Evolutionary conservation across 2,797 vertebrate species (phyloP).

Genomic region (Sylvia borin): DNA sequence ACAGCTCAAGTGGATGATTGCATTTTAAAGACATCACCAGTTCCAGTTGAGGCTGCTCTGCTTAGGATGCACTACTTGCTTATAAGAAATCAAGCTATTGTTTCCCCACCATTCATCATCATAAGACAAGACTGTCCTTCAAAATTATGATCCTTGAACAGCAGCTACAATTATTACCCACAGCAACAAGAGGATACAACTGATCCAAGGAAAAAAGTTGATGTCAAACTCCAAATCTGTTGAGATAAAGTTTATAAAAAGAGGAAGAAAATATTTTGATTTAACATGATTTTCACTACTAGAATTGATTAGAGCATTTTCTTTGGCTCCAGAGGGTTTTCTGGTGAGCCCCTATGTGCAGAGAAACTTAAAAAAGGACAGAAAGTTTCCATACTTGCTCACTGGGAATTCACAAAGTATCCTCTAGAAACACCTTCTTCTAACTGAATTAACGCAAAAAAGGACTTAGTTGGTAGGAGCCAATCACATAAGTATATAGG

Average conservation of each 20-base stretch:
- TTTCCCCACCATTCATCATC: not conserved
- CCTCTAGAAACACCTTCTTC: not conserved
- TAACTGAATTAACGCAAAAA: not conserved
- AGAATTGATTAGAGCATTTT: not conserved
- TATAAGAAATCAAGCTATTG: not conserved
- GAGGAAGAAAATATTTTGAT: not conserved
- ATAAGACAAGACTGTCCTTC: not conserved
- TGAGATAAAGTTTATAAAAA: not conserved
- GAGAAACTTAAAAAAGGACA: not conserved
- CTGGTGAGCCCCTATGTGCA: not conserved
- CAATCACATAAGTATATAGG: not conserved
- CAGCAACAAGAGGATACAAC: not conserved
- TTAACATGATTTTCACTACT: not conserved
- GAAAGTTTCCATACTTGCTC: not conserved
- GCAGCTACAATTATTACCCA: not conserved
- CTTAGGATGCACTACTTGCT: not conserved
- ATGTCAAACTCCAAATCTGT: not conserved
- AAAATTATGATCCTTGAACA: not conserved
- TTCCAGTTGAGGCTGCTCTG: not conserved
- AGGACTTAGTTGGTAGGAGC: not conserved
- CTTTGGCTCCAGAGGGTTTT: not conserved
- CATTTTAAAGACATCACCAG: not conserved
- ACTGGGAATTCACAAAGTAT: not conserved
- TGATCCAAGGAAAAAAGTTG: not conserved
- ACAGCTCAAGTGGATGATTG: not conserved